A percentile compares a stretch with the other conserved stretches of the same genome.
phyloP scores from a whole-genome alignment of 2,797 vertebrate species.

The Tapirus indicus region DNA sequence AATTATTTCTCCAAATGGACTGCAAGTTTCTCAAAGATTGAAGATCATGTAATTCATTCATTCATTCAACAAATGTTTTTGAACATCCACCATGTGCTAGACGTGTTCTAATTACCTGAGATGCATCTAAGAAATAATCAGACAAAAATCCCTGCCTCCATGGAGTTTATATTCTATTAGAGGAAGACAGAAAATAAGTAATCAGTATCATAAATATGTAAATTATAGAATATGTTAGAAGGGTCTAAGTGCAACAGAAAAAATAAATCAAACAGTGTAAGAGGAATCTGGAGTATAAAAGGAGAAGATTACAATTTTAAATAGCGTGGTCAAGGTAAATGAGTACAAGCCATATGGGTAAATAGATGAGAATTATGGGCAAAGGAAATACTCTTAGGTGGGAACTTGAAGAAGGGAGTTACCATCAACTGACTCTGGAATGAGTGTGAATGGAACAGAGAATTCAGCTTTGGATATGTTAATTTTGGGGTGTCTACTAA shows the following conservation, averaged over 20 bases:
- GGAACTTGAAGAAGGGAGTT: not conserved
- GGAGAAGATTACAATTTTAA: not conserved
- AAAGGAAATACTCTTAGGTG: not conserved
- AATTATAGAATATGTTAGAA: not conserved
- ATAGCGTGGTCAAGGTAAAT: not conserved
- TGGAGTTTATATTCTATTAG: constrained; percentile 23
- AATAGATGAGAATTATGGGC: not conserved
- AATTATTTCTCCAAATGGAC: constrained; percentile 72
- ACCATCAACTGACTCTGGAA: not conserved
- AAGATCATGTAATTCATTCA: constrained; percentile 29
- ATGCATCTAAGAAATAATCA: not conserved
- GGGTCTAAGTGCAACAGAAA: not conserved
- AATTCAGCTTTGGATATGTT: not conserved
- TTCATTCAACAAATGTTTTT: constrained; percentile 62
- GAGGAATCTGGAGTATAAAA: not conserved
- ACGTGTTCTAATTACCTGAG: not conserved
- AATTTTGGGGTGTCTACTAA: not conserved
- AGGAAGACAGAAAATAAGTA: constrained; percentile 1
- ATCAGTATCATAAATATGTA: not conserved
- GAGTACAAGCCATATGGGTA: not conserved
- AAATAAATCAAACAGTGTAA: not conserved
- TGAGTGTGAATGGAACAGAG: not conserved
- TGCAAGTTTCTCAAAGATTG: constrained; percentile 38
- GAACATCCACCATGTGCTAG: not conserved
- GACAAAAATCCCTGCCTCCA: not conserved